A percentile compares a stretch with the other conserved stretches of the same genome.
Conservation (phyloP, 2,797 vertebrate species). For the Setipinna tenuifilis region DNA sequence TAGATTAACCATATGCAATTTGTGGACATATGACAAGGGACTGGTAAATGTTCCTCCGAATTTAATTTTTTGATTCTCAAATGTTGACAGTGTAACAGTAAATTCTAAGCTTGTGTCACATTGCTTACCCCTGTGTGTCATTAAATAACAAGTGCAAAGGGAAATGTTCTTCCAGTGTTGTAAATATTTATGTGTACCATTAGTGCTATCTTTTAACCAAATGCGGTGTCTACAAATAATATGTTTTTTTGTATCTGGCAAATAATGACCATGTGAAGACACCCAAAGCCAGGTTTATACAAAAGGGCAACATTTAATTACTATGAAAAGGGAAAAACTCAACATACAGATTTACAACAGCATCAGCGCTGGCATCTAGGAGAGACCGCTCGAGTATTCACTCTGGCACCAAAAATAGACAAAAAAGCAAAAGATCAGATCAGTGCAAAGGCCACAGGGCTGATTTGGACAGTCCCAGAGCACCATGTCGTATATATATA, state of each 20-base stretch:
- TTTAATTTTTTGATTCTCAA: not conserved
- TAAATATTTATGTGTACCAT: no score
- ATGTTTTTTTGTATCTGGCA: not conserved
- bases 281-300: not conserved
- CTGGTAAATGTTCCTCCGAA: not conserved
- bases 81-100: not conserved
- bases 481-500: no score
- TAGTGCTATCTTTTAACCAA: no score
- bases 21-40: not conserved
- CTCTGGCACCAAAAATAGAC: not conserved
- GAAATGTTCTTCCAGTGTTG: no score
- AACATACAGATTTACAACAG: not conserved
- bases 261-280: not conserved
- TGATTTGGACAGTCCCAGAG: no score
- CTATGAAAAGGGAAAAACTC: not conserved
- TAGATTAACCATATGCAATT: no score
- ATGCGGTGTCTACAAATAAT: no score
- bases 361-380: not conserved
- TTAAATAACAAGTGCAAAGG: no score
- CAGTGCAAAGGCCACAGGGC: not conserved
- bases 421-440: not conserved
- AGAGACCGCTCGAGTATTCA: not conserved
- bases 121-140: not conserved
- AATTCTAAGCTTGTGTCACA: not conserved
- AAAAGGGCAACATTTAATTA: slow-evolving; percentile 3